Conservation (phyloP, 2,113 vertebrate genomes). For the Microtus pennsylvanicus region DNA sequence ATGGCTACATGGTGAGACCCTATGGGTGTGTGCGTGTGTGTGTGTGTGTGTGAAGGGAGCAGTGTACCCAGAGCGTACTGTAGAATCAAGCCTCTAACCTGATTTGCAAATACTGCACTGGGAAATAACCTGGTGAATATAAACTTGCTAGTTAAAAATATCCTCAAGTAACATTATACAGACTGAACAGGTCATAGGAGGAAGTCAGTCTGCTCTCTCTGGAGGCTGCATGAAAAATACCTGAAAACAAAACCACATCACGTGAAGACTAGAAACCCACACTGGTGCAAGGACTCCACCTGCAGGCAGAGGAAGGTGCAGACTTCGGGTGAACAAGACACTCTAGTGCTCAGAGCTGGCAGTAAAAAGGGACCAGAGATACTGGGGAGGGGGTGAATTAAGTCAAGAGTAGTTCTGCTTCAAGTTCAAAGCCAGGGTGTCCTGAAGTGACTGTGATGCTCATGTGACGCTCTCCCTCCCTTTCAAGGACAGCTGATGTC, state of each 20-base stretch:
- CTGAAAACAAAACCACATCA: not conserved
- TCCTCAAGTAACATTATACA: not conserved
- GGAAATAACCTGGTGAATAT: not conserved
- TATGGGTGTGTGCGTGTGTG: not conserved
- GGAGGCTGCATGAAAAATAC: not conserved
- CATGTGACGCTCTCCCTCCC: no score
- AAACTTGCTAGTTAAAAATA: not conserved
- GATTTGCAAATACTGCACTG: not conserved
- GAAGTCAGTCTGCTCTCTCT: not conserved
- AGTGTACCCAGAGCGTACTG: not conserved
- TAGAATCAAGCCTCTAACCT: not conserved
- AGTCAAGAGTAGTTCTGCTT: not conserved
- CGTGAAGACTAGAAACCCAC: not conserved
- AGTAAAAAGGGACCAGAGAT: not conserved
- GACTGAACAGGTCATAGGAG: not conserved
- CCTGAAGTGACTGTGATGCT: rapidly evolving
- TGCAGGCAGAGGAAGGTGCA: not conserved
- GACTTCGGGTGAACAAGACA: rapidly evolving
- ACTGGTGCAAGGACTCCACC: not conserved
- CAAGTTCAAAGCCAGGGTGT: not conserved
- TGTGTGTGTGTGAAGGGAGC: not conserved
- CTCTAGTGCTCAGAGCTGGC: not conserved
- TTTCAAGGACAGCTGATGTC: not conserved
- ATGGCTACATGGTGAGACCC: not conserved
- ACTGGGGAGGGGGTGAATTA: not conserved